Evolutionary conservation across 2,797 vertebrate species (phyloP).

Genomic region (Tiaroga cobitis): DNA sequence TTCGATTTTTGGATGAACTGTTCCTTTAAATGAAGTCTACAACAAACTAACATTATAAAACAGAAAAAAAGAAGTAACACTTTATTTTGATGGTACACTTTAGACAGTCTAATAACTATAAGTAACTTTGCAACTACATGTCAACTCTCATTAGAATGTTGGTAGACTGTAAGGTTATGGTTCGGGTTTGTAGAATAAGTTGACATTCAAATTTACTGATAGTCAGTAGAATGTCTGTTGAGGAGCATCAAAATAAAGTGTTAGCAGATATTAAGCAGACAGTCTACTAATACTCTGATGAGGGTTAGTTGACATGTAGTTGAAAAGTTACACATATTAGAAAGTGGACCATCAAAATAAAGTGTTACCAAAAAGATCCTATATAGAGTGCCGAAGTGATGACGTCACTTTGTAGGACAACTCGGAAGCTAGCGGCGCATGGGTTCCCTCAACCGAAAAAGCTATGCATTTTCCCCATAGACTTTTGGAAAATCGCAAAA

Average conservation of each 20-base stretch:
- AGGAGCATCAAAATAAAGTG: not conserved
- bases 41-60: not conserved
- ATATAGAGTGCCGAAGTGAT: no score
- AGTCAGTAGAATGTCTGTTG: not conserved
- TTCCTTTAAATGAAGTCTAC: not conserved
- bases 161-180: not conserved
- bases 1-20: not conserved
- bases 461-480: no score
- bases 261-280: not conserved
- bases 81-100: not conserved
- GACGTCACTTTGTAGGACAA: no score
- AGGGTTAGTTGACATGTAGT: not conserved
- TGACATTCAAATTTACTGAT: not conserved
- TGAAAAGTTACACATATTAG: not conserved
- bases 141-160: not conserved
- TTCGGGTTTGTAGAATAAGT: no score
- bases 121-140: not conserved
- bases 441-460: no score
- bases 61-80: not conserved
- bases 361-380: not conserved
- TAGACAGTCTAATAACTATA: not conserved
- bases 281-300: not conserved
- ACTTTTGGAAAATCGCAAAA: no score
- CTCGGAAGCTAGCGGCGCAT: no score
- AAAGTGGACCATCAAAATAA: not conserved